Conservation (phyloP, 2,797 vertebrate genomes). For the Enteromius viviparus region DNA sequence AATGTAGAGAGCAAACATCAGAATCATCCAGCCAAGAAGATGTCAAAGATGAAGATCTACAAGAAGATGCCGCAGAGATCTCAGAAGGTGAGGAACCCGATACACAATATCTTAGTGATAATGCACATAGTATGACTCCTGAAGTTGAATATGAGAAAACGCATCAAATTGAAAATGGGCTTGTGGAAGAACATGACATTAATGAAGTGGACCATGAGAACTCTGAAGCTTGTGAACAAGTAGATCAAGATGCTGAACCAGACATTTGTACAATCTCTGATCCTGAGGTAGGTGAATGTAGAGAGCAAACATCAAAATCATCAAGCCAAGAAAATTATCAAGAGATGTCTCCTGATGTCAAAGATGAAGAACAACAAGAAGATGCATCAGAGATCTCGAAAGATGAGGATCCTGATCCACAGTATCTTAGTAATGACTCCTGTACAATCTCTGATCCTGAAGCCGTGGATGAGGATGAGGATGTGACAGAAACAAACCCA, state of each 20-base stretch:
- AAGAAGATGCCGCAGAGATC: constrained; percentile 19
- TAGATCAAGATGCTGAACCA: constrained; percentile 8
- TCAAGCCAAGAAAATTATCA: constrained; percentile 16
- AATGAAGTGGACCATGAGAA: constrained; percentile 36
- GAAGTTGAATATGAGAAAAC: background rate
- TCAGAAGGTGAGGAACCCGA: constrained; percentile 1
- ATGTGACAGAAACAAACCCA: constrained; percentile 2
- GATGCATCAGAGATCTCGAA: constrained; percentile 13
- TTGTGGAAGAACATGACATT: constrained; percentile 5
- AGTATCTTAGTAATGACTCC: background rate
- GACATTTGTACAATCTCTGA: constrained; percentile 33
- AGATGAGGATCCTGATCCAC: constrained; percentile 2
- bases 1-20: background rate
- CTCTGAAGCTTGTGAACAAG: constrained; percentile 18
- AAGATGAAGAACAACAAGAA: constrained; percentile 10
- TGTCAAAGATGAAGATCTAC: constrained; percentile 20
- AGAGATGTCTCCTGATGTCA: constrained; percentile 35
- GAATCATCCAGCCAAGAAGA: constrained; percentile 28
- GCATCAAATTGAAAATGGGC: background rate
- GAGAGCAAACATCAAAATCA: constrained; percentile 1
- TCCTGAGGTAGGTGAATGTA: background rate
- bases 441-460: constrained; percentile 34
- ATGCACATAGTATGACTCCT: background rate
- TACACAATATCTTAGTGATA: background rate
- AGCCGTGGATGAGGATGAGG: background rate